phyloP scores from a whole-genome alignment of 2,888 invertebrate species.

The Lithophane semibrunnea region DNA sequence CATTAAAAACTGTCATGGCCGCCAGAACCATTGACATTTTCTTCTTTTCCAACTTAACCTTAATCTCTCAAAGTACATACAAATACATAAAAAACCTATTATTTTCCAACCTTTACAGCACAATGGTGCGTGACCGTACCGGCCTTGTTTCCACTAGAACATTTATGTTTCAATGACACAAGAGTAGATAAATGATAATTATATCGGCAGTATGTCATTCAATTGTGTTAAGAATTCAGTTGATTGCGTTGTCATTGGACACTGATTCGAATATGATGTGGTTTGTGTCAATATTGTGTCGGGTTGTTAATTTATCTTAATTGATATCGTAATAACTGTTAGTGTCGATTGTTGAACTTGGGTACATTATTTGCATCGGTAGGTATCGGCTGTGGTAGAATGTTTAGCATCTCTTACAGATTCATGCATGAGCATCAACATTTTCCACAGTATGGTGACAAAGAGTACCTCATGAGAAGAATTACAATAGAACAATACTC shows the following conservation, averaged over 20 bases:
- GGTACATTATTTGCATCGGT: neutral
- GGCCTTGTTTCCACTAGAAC: constrained; percentile 54
- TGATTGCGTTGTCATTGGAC: constrained; percentile 32
- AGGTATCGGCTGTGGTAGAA: neutral
- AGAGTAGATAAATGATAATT: constrained; percentile 45
- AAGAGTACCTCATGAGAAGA: neutral
- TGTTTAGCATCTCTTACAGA: neutral
- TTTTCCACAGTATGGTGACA: neutral
- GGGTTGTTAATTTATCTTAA: neutral
- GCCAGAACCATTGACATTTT: constrained; percentile 19
- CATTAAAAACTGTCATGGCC: constrained; percentile 43
- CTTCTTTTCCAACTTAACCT: constrained; percentile 27
- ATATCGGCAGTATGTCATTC: constrained; percentile 37
- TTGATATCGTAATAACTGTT: neutral
- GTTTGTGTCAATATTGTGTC: constrained; percentile 10
- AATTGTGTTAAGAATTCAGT: constrained; percentile 45
- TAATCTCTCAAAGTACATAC: constrained; percentile 28
- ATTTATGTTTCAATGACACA: constrained; percentile 58
- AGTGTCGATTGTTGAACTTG: neutral
- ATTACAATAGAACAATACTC: neutral
- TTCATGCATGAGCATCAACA: neutral
- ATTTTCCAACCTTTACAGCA: constrained; percentile 54
- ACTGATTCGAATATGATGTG: constrained; percentile 39
- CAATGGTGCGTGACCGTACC: constrained; percentile 62
- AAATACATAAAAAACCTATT: constrained; percentile 48